Base-by-base conservation (phyloP, 2,888 invertebrate species). In the Chironomus riparius region DNA sequence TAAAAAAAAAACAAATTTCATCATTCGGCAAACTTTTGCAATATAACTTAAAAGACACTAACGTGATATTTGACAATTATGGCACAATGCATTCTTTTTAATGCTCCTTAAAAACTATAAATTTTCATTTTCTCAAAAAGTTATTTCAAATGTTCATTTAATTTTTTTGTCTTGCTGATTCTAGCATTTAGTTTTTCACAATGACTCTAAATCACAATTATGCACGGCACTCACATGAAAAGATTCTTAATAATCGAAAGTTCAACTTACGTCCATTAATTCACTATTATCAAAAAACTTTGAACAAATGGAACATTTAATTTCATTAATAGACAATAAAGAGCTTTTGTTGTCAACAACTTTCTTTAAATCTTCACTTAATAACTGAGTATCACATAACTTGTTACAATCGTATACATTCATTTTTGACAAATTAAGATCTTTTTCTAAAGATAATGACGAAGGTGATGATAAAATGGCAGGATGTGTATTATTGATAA, bases 211-310 rank as follows among this genome's bases (percentile, higher is more conserved):
- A 38, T 38, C 38, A 10, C 38, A 38, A 38, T 38, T 38, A 38
- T 10, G 38, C 2, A 38, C 10, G 38, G 10, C 38, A 65, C 4
- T 6, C 21, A 65, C 12, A 1, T 6, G 4, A 22, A 68, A 68
- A n/a, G n/a, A n/a, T n/a, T 1, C 2, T 22, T 38, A 7, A 15
- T 7, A 24, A n/a, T 28, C 2, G 6, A 69, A 38, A 3, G 12
- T 48, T 70, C 21, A 61, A 73, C 72, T 73, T 28, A 73, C 74
- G 22, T 74, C 74, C 47, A 74, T 68, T 68, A 68, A 28, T 28
- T 76, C 76, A 47, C 24, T 48, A 69, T 38, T 56, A 7, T 69
- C 61, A 24, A 76, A 76, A 28, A 13, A 24, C 50, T 68, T 69
- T 15, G 56, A 76, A 56, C 68, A 76, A 21, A 47, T 69, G 22